A percentile compares a stretch with the other conserved stretches of the same genome.
These are phyloP conservation scores for Ataeniobius toweri DNA, from an alignment of 2,797 vertebrate species.

Conservation along the genomic window DNA sequence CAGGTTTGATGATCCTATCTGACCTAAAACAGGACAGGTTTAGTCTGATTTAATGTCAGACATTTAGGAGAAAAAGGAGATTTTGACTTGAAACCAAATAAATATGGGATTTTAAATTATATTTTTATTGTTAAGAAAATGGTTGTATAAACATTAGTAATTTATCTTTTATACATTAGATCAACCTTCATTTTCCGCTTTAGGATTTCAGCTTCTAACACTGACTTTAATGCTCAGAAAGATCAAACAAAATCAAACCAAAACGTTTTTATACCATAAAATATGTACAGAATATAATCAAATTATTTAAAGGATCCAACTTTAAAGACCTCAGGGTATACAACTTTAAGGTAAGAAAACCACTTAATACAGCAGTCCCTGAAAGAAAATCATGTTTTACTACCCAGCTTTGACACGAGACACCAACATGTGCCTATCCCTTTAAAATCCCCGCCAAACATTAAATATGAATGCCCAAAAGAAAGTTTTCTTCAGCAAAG, in stretches of 20 bases:
- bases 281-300: constrained; percentile 44
- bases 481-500: constrained; percentile 29
- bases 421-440: constrained; percentile 8
- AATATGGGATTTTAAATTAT: background rate
- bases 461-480: constrained; percentile 14
- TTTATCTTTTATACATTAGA: constrained; percentile 17
- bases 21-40: background rate
- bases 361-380: constrained; percentile 36
- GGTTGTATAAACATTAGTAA: constrained; percentile 56
- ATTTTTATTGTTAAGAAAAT: constrained; percentile 9
- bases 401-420: constrained; percentile 20
- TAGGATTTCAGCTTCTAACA: constrained; percentile 35
- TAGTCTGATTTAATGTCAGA: background rate
- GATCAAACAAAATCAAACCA: constrained; percentile 8
- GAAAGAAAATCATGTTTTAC: constrained; percentile 4
- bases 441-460: constrained; percentile 38
- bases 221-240: constrained; percentile 30
- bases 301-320: constrained; percentile 17
- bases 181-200: constrained; percentile 14
- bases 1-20: background rate
- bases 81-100: too few relatives aligned
- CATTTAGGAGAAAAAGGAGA: background rate
- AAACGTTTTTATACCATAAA: constrained; percentile 28
- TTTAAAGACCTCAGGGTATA: constrained; percentile 24
- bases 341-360: constrained; percentile 12